Evolutionary conservation across 2,113 vertebrate species (phyloP), one percentile per base, ranked within the genome.

Genomic region (Elanus axillaris): DNA sequence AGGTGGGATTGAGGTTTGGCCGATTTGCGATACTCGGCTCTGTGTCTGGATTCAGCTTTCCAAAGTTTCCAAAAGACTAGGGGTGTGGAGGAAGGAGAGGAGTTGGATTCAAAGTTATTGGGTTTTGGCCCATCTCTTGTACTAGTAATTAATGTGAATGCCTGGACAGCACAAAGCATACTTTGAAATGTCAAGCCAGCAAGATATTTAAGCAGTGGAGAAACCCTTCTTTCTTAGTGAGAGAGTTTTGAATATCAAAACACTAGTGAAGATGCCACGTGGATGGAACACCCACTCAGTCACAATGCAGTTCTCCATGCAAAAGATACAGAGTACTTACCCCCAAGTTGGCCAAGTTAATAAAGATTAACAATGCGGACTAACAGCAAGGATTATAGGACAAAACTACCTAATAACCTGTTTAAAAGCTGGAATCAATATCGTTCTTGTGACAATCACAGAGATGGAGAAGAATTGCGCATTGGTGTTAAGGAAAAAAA

Each of bases 141-240:
- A 48, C 59, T 92, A 83, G 40, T 40, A 95, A 75, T 94, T 93
- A 96, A 90, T 74, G 76, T 90, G 81, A 96, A 92, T 72, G 64
- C 43, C 82, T 84, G 90, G 75, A 91, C 55, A 93, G 76, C 63
- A 84, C 36, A 81, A 87, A 94, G 52, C 40, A 72, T 56, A 71
- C 59, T 91, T 80, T 86, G 62, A 88, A 88, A 90, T 40, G 10
- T 80, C n/a, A 47, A 80, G 52, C 64, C 68, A 94, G 59, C 4
- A 93, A 83, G 38, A 67, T 47, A 93, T 80, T 59, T 83, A 74
- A 90, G 36, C 27, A 71, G 27, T 67, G n/a, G 25, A 74, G 55
- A 73, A 88, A 84, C 32, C 17, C 26, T 56, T 68, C 40, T 86
- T 91, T 82, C 40, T 88, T 27, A 60, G 25, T 0, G 2, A 68